Evolutionary conservation across 2,888 invertebrate species (phyloP).

Genomic region (Bellardia bayeri): DNA sequence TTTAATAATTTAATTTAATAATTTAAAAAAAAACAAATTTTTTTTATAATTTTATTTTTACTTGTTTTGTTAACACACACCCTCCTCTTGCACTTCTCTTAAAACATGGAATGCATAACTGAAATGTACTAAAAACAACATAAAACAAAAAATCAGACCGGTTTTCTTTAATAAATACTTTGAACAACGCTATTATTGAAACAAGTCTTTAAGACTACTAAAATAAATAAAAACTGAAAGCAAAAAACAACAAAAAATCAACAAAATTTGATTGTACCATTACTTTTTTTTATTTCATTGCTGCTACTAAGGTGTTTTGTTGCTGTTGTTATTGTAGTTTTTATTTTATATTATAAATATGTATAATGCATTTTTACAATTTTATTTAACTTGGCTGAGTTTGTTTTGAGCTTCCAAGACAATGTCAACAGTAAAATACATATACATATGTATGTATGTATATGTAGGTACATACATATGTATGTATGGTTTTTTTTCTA

Average conservation of each 20-base stretch:
- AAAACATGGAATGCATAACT: not conserved
- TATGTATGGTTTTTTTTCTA: too few relatives aligned
- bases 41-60: too few relatives aligned
- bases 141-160: conserved; percentile 7
- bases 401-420: conserved; percentile 12
- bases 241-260: not conserved
- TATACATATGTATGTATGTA: not conserved
- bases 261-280: conserved; percentile 26
- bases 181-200: conserved; percentile 20
- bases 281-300: not conserved
- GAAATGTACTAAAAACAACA: not conserved
- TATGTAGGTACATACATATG: too few relatives aligned
- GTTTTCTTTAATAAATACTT: conserved; percentile 10
- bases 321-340: conserved; percentile 10
- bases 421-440: not conserved
- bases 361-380: conserved; percentile 1
- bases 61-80: not conserved
- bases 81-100: not conserved
- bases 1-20: too few relatives aligned
- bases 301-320: conserved; percentile 18
- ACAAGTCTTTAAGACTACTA: not conserved
- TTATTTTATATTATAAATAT: not conserved
- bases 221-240: not conserved
- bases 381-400: conserved; percentile 22
- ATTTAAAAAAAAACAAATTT: too few relatives aligned